Conservation (phyloP, 2,888 invertebrate species). For the Amphipoea lucens region DNA sequence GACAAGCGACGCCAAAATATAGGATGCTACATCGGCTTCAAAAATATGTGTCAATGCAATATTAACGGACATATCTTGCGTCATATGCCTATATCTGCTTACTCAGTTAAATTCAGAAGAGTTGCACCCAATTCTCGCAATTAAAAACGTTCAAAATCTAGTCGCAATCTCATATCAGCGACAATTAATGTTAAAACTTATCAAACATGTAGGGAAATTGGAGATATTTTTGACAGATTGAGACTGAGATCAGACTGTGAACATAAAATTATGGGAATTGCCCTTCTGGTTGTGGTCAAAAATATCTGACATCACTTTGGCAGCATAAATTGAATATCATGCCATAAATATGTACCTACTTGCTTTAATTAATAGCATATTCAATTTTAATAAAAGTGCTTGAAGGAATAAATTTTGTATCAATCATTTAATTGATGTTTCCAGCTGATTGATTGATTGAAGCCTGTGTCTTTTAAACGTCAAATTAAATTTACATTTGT, state of each 20-base stretch:
- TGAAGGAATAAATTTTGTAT: constrained; percentile 19
- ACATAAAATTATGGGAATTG: too few relatives aligned
- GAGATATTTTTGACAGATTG: too few relatives aligned
- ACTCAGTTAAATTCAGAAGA: not conserved
- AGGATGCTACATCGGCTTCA: too few relatives aligned
- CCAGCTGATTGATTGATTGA: constrained; percentile 37
- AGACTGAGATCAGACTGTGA: too few relatives aligned
- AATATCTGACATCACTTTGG: not conserved
- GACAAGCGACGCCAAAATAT: not conserved
- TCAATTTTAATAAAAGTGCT: constrained; percentile 11
- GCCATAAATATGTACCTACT: not conserved
- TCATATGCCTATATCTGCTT: not conserved
- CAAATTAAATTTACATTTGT: constrained; percentile 19
- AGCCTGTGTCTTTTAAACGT: constrained; percentile 12
- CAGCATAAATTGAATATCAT: not conserved
- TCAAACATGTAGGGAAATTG: too few relatives aligned
- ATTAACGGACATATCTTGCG: too few relatives aligned
- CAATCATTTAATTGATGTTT: constrained; percentile 28
- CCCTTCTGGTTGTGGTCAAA: not conserved
- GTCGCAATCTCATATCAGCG: too few relatives aligned
- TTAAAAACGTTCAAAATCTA: too few relatives aligned
- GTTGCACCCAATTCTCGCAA: too few relatives aligned
- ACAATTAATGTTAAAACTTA: too few relatives aligned
- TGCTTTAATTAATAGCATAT: constrained; percentile 11
- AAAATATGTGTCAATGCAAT: too few relatives aligned